Conservation (phyloP, 2,888 invertebrate species). For the Trissolcus brochymenae region DNA sequence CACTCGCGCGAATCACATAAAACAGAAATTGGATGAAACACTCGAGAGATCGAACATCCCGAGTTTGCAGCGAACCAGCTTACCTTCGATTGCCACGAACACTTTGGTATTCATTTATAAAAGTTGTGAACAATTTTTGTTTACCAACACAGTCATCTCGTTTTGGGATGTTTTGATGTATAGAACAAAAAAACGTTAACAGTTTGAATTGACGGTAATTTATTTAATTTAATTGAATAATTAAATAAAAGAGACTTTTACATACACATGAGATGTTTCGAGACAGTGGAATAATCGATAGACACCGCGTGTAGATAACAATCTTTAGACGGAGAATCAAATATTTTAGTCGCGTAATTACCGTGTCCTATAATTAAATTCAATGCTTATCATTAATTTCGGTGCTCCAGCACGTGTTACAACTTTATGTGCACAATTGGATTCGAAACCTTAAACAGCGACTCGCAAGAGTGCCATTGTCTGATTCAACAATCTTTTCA, state of each 20-base stretch:
- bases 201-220: too few relatives aligned
- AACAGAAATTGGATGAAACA: constrained; percentile 56
- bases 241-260: constrained; percentile 12
- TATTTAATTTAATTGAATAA: too few relatives aligned
- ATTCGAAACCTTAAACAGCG: constrained; percentile 4
- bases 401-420: constrained; percentile 32
- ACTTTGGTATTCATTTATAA: too few relatives aligned
- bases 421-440: constrained; percentile 17
- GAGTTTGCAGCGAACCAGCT: constrained; percentile 21
- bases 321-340: constrained; percentile 64
- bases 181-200: too few relatives aligned
- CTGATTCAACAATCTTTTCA: background rate
- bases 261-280: constrained; percentile 53
- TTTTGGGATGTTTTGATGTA: too few relatives aligned
- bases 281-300: constrained; percentile 75
- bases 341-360: constrained; percentile 45
- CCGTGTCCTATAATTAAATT: constrained; percentile 44
- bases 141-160: too few relatives aligned
- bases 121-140: too few relatives aligned
- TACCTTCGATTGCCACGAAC: too few relatives aligned
- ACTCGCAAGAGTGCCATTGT: constrained; percentile 5
- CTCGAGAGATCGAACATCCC: constrained; percentile 36
- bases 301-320: constrained; percentile 76
- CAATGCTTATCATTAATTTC: constrained; percentile 37
- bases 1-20: constrained; percentile 60